Percentiles rank a stretch among this genome's conserved stretches.
Conservation (phyloP, 92 coral and sea anemone species). For the Epizoanthus ramosus region DNA sequence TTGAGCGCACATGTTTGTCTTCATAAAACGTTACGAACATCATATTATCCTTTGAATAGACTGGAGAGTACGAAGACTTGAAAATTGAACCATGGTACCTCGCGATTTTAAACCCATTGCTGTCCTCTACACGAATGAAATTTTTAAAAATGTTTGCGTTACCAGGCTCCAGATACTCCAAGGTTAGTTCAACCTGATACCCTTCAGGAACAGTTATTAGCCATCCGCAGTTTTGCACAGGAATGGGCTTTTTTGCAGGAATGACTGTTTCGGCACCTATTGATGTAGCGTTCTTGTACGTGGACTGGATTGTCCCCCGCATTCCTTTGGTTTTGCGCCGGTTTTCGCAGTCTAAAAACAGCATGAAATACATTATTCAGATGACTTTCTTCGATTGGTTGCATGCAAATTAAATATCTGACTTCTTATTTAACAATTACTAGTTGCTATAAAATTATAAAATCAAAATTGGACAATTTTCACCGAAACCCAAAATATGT, state of each 20-base stretch:
- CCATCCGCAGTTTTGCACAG: not conserved
- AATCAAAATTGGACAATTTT: too few species aligned
- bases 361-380: too few species aligned
- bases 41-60: not conserved
- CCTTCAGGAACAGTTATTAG: constrained; percentile 7
- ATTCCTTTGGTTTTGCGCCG: not conserved
- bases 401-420: too few species aligned
- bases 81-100: not conserved
- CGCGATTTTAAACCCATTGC: not conserved
- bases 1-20: not conserved
- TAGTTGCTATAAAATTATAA: too few species aligned
- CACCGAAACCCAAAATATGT: too few species aligned
- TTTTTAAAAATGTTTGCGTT: not conserved
- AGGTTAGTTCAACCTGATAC: not conserved
- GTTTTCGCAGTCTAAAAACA: not conserved
- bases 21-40: not conserved
- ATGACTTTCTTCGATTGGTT: too few species aligned
- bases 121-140: not conserved
- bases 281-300: not conserved
- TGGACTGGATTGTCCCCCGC: not conserved
- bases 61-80: not conserved
- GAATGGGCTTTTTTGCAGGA: too few species aligned
- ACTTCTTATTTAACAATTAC: too few species aligned
- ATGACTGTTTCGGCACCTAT: too few species aligned
- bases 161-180: constrained; percentile 1